Evolutionary conservation across 2,113 vertebrate genomes (phyloP).

Genomic region (Mormoops blainvillei): DNA sequence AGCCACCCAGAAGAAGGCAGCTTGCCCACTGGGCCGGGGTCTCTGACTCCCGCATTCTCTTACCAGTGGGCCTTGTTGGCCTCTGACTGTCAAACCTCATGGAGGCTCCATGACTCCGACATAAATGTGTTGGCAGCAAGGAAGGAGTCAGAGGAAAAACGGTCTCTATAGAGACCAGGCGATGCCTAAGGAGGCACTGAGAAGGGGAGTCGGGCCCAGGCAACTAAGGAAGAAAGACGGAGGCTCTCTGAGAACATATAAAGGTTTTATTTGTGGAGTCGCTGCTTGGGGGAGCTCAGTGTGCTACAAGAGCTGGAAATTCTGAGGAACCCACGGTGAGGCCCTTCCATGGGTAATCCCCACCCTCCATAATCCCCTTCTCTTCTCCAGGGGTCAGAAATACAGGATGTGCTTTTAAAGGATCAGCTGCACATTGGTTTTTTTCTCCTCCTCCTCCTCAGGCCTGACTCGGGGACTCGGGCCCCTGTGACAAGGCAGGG

Average conservation of each 20-base stretch:
- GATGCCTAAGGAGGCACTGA: background rate
- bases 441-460: background rate
- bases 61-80: background rate
- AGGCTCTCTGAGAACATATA: background rate
- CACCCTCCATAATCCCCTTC: conserved; percentile 12
- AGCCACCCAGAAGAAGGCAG: background rate
- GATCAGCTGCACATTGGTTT: conserved; percentile 62
- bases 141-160: background rate
- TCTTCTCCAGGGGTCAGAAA: conserved; percentile 46
- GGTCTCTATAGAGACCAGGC: background rate
- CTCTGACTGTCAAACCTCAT: background rate
- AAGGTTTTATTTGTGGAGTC: background rate
- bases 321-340: background rate
- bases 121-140: background rate
- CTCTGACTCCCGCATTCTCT: background rate
- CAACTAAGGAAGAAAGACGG: background rate
- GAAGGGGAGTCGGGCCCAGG: background rate
- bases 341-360: background rate
- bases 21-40: no score
- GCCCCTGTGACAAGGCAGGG: conserved; percentile 56
- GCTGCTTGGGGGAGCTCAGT: background rate
- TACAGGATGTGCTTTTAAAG: conserved; percentile 56
- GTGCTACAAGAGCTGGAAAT: background rate
- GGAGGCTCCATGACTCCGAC: background rate
- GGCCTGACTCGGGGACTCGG: conserved; percentile 52